Evolutionary conservation across 2,797 vertebrate species (phyloP), one percentile per base, ranked within the genome.

Genomic region (Myripristis murdjan): DNA sequence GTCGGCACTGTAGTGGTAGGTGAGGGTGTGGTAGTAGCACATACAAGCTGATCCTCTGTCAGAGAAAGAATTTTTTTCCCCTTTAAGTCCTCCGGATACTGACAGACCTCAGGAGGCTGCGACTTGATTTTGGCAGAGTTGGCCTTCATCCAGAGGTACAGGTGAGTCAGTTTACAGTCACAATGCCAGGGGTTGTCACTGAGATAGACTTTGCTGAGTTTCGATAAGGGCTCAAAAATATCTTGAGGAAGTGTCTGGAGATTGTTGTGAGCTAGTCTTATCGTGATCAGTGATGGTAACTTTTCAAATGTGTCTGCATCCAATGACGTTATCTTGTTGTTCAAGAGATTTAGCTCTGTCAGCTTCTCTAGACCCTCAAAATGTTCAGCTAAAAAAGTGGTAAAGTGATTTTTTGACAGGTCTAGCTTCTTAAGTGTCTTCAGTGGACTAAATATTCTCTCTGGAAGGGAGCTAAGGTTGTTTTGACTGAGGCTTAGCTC

Each of bases 171-270:
- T 22, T 87, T 90, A 44, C 96, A 97, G 85, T 97, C 95, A 85
- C 96, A 97, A 10, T 48, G 68, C 96, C 96, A 97, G 0, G 93
- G 92, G 58, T 97, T 98, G 24, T 77, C 64, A 28, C 80, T 81
- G 3, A 97, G 92, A 66, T 91, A 76, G 37, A 97, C 46, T 2
- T 83, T 92, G 12, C 0, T 86, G 14, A 96, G 89, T 67, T 91
- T 89, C 6, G 53, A 44, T 41, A 94, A 72, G 28, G 87, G 60
- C 1, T 90, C 46, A 77, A 94, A 92, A 60, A 93, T 71, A 47
- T 90, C 79, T 4, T 0, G 66, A 14, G 93, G 86, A 69, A 95
- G 75, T 0, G 3, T 88, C 48, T 48, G 70, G 1, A 92, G 86
- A 10, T 73, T 8, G 20, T 93, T 92, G n/a, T 69, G 12, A 33